Base-by-base conservation (phyloP, 2,888 invertebrate species). In the Noctua janthina region DNA sequence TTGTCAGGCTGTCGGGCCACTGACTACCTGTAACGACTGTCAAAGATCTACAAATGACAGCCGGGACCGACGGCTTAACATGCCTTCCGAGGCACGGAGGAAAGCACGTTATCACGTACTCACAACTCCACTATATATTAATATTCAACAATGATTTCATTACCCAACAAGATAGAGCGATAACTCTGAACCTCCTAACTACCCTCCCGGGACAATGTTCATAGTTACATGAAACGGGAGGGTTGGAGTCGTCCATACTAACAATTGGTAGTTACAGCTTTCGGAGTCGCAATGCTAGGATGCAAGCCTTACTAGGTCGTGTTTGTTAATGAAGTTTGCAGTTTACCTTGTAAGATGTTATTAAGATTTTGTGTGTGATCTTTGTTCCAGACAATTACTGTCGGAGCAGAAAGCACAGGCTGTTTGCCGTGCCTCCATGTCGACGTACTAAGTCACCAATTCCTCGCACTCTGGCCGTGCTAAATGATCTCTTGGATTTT, bases 151-250 rank as follows among this genome's bases (percentile, higher is more conserved):
- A 68, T 46, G 51, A 70, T 70, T 70, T 51, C 13, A 70, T 51
- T n/a, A 39, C 46, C n/a, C n/a, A 35, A 67, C n/a, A n/a, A 29
- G 7, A n/a, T 4, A 17, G 10, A n/a, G 23, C 43, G 13, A 64
- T 68, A 49, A 80, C 46, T 85, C 51, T 2, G 10, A 13, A 10
- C 6, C 4, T 29, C 35, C 4, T 20, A 71, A 67, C 39, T 39
- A 64, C 49, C 56, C 67, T 67, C 46, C 3, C 20, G 74, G 39
- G 74, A 59, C 10, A 51, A 70, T 62, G 13, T 62, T 73, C 74
- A 59, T 73, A 54, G 51, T 11, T 49, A 86, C 82, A 84, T 23
- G 75, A 35, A 73, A 78, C 11, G 66, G 86, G 78, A 62, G 62
- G 51, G 51, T 20, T 54, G 20, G 29, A 70, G 86, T 78, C 75